Conservation (phyloP, 2,797 vertebrate species). For the Molossus alvarezi region DNA sequence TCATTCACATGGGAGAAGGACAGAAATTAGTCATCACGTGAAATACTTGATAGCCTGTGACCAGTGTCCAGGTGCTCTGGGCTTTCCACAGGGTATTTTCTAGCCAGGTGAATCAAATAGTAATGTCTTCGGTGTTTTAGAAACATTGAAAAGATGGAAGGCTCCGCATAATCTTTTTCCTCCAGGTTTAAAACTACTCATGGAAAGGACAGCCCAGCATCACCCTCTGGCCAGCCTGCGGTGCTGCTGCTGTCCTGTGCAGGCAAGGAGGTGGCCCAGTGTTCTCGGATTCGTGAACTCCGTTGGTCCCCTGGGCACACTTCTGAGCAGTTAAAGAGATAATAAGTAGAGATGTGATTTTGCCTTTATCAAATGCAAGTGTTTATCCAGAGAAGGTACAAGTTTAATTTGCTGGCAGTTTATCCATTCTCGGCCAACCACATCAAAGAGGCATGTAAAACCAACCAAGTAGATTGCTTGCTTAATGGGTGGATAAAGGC, state of each 20-base stretch:
- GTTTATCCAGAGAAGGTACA: conserved; percentile 30
- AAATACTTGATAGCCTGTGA: conserved; percentile 78
- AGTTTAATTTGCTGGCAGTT: conserved; percentile 24
- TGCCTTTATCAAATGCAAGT: conserved; percentile 8
- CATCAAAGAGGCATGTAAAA: conserved; percentile 69
- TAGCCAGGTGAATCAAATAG: conserved; percentile 67
- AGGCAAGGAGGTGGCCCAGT: neutral
- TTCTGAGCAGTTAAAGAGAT: neutral
- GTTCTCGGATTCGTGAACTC: neutral
- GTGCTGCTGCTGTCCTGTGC: neutral
- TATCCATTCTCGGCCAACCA: conserved; percentile 39
- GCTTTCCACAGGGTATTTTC: conserved; percentile 68
- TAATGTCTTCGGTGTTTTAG: conserved; percentile 49
- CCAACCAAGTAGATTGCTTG: conserved; percentile 30
- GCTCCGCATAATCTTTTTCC: neutral
- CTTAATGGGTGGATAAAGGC: conserved; percentile 49
- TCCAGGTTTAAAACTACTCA: conserved; percentile 1
- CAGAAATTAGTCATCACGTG: conserved; percentile 74
- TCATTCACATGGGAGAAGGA: conserved; percentile 73
- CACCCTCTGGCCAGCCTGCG: neutral
- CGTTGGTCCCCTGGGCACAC: neutral
- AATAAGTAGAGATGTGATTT: neutral
- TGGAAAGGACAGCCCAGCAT: conserved; percentile 7
- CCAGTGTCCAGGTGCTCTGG: conserved; percentile 62
- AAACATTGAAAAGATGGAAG: conserved; percentile 46